Evolutionary conservation across 2,797 vertebrate species (phyloP), one percentile per base, ranked within the genome.

Genomic region (Thripadectes ignobilis): DNA sequence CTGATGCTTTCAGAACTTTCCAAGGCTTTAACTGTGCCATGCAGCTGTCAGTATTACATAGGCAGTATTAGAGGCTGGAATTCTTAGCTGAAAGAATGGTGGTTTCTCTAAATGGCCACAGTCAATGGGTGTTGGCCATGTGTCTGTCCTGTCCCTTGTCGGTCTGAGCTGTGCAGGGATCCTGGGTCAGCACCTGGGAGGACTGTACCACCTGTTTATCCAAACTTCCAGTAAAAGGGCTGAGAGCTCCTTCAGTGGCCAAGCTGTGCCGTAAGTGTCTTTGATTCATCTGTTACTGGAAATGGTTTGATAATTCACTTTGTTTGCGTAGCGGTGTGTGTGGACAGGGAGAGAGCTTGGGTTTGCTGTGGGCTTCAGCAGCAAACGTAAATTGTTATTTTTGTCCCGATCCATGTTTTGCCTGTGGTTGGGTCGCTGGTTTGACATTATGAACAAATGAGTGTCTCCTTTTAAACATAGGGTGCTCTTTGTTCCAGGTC

Each of bases 71-170:
- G 1, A 6, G 59, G 45, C 6, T 32, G 46, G 57, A 21, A 14
- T 7, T 26, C 20, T 10, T 11, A 41, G 77, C 75, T 20, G 67
- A 2, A 12, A 1, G 57, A 46, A 12, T 0, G 1, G 7, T 21
- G 4, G 14, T 48, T 74, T 79, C 67, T 75, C 38, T 23, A 1
- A 14, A 21, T 2, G 43, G 39, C 52, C 27, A 0, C 2, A 2
- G 58, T 8, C n/a, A 12, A 12, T 6, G n/a, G 0, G 65, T 0
- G n/a, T 7, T 27, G 73, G 49, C 3, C 0, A 1, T 2, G 16
- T 21, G 38, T 52, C 68, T 24, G 12, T 7, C 39, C 22, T 9
- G 59, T 29, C 57, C 54, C 54, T 32, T 2, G 32, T 2, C 8
- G 9, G 5, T 8, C 7, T 13, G 55, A 38, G 69, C 78, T 46